Evolutionary conservation across 2,888 invertebrate species (phyloP).

Genomic region (Leptogaster cylindrica): DNA sequence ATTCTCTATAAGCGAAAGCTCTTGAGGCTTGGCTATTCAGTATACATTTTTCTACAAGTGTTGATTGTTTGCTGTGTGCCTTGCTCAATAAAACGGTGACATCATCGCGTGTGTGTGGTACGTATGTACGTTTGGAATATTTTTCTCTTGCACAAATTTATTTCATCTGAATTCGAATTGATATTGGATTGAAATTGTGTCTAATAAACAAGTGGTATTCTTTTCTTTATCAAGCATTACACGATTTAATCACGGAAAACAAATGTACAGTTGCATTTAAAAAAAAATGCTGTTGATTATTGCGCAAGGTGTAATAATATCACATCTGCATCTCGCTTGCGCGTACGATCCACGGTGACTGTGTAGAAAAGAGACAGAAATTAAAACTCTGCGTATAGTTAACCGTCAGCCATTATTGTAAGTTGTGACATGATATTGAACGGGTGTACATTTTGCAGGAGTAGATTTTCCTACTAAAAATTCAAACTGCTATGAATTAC

Average conservation of each 20-base stretch:
- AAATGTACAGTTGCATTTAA: too few relatives aligned
- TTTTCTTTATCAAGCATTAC: too few relatives aligned
- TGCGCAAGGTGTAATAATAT: constrained; percentile 45
- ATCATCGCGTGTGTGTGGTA: constrained; percentile 10
- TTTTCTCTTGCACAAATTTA: background rate
- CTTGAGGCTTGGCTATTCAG: too few relatives aligned
- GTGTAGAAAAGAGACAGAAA: background rate
- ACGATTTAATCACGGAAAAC: too few relatives aligned
- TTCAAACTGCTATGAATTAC: too few relatives aligned
- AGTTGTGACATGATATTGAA: constrained; percentile 44
- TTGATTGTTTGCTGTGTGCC: background rate
- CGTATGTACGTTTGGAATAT: background rate
- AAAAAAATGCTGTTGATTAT: too few relatives aligned
- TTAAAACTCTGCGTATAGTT: constrained; percentile 8
- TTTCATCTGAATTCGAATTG: background rate
- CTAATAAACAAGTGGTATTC: too few relatives aligned
- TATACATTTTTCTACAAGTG: too few relatives aligned
- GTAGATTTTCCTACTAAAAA: too few relatives aligned
- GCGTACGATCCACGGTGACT: background rate
- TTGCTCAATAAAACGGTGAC: constrained; percentile 9
- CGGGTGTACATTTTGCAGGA: constrained; percentile 43
- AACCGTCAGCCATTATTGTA: constrained; percentile 42
- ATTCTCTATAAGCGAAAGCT: background rate
- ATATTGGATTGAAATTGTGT: too few relatives aligned
- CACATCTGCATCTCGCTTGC: constrained; percentile 33